Evolutionary conservation across 2,797 vertebrate genomes (phyloP).

Genomic region (Hoplostethus atlanticus): DNA sequence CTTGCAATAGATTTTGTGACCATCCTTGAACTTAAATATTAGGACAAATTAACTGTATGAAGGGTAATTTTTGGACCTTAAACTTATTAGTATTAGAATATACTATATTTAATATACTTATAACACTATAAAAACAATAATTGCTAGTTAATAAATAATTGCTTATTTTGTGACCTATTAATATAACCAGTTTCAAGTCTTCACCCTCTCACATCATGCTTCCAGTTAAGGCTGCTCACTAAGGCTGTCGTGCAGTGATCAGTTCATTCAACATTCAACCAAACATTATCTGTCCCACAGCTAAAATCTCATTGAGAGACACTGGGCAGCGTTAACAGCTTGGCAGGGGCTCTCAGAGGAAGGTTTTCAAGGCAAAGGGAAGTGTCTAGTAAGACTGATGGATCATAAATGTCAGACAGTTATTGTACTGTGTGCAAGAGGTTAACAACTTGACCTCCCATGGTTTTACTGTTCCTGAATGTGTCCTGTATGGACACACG

Average conservation of each 20-base stretch:
- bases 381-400: constrained; percentile 21
- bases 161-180: no score
- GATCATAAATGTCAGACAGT: not conserved
- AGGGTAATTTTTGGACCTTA: no score
- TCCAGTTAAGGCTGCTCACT: not conserved
- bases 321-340: not conserved
- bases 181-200: not conserved
- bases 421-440: not conserved
- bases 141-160: no score
- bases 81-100: no score
- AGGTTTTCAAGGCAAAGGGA: not conserved
- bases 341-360: constrained; percentile 7
- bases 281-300: constrained; percentile 10
- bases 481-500: no score
- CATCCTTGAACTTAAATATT: no score
- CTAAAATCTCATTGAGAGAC: not conserved
- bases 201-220: no score
- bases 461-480: constrained; percentile 8
- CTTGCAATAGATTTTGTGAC: no score
- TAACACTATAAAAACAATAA: no score
- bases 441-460: not conserved
- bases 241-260: not conserved
- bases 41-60: no score
- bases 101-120: no score
- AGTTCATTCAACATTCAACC: not conserved